phyloP scores from a whole-genome alignment of 2,888 invertebrate species.

The Euplexia lucipara region DNA sequence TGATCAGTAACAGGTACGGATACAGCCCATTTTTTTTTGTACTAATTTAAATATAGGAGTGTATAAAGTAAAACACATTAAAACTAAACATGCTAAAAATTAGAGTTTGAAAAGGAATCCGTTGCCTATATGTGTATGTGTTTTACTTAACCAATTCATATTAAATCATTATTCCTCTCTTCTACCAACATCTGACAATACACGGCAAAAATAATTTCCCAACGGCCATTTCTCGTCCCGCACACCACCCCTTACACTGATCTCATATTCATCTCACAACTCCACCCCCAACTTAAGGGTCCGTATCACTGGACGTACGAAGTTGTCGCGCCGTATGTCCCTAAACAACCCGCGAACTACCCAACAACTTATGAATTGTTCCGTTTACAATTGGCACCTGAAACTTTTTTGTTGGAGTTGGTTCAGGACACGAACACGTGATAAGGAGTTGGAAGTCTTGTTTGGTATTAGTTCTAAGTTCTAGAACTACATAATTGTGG shows the following conservation, averaged over 20 bases:
- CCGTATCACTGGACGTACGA: slow-evolving; percentile 58
- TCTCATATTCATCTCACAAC: slow-evolving; percentile 62
- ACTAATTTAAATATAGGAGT: too few relatives aligned
- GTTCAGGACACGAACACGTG: slow-evolving; percentile 36
- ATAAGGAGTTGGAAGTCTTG: slow-evolving; percentile 31
- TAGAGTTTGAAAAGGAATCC: too few relatives aligned
- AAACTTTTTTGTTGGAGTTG: slow-evolving; percentile 53
- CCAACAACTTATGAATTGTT: slow-evolving; percentile 66
- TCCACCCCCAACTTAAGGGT: slow-evolving; percentile 59
- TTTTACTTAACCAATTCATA: neutral
- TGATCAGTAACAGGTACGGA: too few relatives aligned
- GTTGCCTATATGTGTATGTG: too few relatives aligned
- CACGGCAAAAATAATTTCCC: slow-evolving; percentile 37
- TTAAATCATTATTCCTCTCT: slow-evolving; percentile 6
- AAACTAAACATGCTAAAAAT: too few relatives aligned
- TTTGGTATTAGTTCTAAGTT: slow-evolving; percentile 36
- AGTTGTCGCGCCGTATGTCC: slow-evolving; percentile 61
- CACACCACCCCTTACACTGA: slow-evolving; percentile 35
- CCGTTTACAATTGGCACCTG: slow-evolving; percentile 64
- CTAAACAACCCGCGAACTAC: slow-evolving; percentile 60
- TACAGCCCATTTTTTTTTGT: too few relatives aligned
- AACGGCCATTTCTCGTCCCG: slow-evolving; percentile 21
- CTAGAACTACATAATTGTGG: neutral
- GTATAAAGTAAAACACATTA: too few relatives aligned
- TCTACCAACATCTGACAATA: neutral